phyloP scores from a whole-genome alignment of 1,140 invertebrate genomes.

The Patella vulgata region DNA sequence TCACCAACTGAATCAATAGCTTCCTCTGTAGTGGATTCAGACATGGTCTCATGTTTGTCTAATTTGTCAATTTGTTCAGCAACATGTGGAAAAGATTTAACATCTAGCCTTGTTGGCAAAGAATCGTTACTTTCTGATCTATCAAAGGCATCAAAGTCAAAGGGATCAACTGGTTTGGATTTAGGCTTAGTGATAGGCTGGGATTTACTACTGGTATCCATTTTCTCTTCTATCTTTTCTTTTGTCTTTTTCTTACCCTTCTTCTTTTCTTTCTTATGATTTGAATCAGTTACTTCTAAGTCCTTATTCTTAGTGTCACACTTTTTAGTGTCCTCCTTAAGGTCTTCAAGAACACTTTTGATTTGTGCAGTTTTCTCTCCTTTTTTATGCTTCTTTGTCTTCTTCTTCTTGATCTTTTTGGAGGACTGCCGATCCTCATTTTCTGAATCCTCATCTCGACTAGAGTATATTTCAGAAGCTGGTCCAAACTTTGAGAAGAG shows the following conservation, averaged over 20 bases:
- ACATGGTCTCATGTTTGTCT: conserved; percentile 4
- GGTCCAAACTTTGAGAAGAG: no score
- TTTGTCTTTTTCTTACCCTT: conserved; percentile 24
- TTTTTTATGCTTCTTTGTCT: conserved; percentile 13
- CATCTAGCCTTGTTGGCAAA: no score
- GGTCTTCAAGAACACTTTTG: background rate
- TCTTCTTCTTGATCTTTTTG: conserved; percentile 12
- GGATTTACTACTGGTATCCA: no score
- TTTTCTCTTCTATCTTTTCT: conserved; percentile 2
- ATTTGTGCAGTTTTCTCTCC: background rate
- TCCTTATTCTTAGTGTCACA: conserved; percentile 4
- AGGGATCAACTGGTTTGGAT: no score
- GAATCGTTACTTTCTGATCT: no score
- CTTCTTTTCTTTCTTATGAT: conserved; percentile 21
- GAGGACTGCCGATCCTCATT: background rate
- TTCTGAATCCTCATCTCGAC: background rate
- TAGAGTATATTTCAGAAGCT: no score
- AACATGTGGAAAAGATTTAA: background rate
- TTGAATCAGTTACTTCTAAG: background rate
- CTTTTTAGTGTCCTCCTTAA: conserved; percentile 6
- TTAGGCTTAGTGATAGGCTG: no score
- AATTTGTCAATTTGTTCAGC: conserved; percentile 21
- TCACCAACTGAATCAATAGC: no score
- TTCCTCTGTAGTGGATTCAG: no score
- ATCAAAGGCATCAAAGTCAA: no score